Evolutionary conservation across 92 coral and sea anemone genomes (phyloP).

Genomic region (Muricea muricata): DNA sequence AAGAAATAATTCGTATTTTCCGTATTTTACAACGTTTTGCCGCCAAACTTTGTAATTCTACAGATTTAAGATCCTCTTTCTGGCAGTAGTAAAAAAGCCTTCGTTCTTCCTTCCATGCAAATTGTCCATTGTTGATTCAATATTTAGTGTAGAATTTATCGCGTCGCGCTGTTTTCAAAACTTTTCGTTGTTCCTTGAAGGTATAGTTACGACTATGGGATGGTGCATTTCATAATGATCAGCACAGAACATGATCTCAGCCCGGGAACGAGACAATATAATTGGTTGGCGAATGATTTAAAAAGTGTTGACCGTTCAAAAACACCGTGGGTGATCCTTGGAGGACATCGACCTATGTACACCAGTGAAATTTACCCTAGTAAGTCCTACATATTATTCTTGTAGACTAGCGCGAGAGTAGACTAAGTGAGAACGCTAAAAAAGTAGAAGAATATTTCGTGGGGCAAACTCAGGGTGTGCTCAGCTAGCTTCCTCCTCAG

Average conservation of each 20-base stretch:
- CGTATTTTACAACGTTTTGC: no score
- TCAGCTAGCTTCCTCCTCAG: no score
- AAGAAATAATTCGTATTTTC: no score
- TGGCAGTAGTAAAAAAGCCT: no score
- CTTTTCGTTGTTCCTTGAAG: conserved; percentile 41
- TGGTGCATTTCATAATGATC: conserved; percentile 94
- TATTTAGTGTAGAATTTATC: no score
- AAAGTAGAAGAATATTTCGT: no score
- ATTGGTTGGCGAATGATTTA: conserved; percentile 89
- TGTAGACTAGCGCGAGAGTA: neutral
- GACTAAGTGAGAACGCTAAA: no score
- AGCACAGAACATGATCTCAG: conserved; percentile 95
- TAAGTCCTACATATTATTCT: neutral
- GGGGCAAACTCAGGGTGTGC: no score
- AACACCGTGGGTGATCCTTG: conserved; percentile 91
- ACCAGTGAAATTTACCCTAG: conserved; percentile 75
- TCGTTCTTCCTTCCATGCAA: no score
- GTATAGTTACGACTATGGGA: conserved; percentile 95
- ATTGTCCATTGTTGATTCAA: no score
- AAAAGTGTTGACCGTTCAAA: conserved; percentile 77
- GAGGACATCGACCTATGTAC: conserved; percentile 99
- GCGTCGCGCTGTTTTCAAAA: neutral
- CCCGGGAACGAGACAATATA: conserved; percentile 78
- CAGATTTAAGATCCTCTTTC: no score
- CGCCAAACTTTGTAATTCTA: no score